Evolutionary conservation across 2,113 vertebrate species (phyloP).

Genomic region (Elanus axillaris): DNA sequence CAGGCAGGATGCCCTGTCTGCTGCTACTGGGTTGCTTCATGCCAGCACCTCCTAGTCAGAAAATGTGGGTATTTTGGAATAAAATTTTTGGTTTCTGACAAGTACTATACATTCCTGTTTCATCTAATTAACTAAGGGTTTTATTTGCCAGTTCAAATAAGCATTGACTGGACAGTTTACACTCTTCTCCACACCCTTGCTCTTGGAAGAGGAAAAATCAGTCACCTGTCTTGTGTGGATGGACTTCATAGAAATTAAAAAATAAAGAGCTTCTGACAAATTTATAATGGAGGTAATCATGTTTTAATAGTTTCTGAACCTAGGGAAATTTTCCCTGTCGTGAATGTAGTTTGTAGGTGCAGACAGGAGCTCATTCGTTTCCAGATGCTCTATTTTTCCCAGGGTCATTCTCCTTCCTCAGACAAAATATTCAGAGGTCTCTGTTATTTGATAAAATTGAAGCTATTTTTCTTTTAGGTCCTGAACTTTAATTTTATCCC

Average conservation of each 20-base stretch:
- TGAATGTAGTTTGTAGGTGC: not conserved
- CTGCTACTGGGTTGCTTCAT: rapidly evolving
- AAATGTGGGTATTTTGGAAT: rapidly evolving
- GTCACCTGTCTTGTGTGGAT: not conserved
- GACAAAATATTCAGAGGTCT: not conserved
- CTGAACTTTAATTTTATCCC: not conserved
- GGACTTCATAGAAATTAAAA: not conserved
- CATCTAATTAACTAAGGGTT: not conserved
- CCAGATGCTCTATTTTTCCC: not conserved
- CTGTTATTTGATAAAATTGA: not conserved
- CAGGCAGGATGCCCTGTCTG: too few relatives aligned
- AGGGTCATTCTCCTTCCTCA: not conserved
- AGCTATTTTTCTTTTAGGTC: not conserved
- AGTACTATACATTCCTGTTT: not conserved
- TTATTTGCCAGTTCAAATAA: not conserved
- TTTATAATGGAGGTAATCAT: not conserved
- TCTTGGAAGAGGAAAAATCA: not conserved
- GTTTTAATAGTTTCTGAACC: not conserved
- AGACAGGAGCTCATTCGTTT: not conserved
- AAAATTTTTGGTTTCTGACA: not conserved
- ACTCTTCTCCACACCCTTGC: rapidly evolving
- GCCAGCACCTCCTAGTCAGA: not conserved
- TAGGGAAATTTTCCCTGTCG: not conserved
- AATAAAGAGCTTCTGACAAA: not conserved
- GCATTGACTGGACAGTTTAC: not conserved